phyloP scores from a whole-genome alignment of 2,888 invertebrate species.

The Eretmocerus hayati region DNA sequence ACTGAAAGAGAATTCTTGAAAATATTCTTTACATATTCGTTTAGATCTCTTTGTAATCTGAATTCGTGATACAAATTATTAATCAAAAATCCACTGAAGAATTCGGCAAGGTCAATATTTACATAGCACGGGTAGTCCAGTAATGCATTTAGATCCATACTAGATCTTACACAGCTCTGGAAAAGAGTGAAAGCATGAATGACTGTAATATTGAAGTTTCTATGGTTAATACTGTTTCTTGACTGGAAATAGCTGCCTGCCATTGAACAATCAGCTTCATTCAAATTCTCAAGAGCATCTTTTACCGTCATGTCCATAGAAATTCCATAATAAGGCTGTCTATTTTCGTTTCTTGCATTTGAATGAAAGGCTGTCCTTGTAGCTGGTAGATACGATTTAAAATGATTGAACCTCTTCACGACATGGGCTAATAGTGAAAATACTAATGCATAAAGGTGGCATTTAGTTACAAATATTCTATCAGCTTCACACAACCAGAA shows the following conservation, averaged over 20 bases:
- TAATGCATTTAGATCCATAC: constrained; percentile 59
- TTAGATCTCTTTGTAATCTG: constrained; percentile 51
- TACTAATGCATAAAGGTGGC: constrained; percentile 54
- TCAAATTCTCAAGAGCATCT: constrained; percentile 50
- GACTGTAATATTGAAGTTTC: constrained; percentile 52
- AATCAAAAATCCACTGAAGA: constrained; percentile 63
- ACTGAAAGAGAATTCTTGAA: constrained; percentile 39
- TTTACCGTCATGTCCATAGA: constrained; percentile 36
- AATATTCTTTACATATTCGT: constrained; percentile 4
- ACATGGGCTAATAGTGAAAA: constrained; percentile 45
- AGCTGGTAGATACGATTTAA: constrained; percentile 33
- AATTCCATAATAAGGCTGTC: not conserved
- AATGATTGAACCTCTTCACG: not conserved
- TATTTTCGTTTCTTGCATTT: not conserved
- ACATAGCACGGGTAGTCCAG: constrained; percentile 55
- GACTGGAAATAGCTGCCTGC: constrained; percentile 55
- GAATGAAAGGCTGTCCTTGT: constrained; percentile 25
- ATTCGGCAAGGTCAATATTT: constrained; percentile 56
- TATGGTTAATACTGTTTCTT: constrained; percentile 51
- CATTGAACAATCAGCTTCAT: constrained; percentile 55
- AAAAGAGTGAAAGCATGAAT: constrained; percentile 62
- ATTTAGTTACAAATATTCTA: constrained; percentile 42
- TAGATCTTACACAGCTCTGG: constrained; percentile 56
- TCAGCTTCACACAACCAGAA: constrained; percentile 53
- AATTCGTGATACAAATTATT: constrained; percentile 62